Evolutionary conservation across 1,140 invertebrate species (phyloP), one percentile per base, ranked within the genome.

Genomic region (Ephestia elutella): DNA sequence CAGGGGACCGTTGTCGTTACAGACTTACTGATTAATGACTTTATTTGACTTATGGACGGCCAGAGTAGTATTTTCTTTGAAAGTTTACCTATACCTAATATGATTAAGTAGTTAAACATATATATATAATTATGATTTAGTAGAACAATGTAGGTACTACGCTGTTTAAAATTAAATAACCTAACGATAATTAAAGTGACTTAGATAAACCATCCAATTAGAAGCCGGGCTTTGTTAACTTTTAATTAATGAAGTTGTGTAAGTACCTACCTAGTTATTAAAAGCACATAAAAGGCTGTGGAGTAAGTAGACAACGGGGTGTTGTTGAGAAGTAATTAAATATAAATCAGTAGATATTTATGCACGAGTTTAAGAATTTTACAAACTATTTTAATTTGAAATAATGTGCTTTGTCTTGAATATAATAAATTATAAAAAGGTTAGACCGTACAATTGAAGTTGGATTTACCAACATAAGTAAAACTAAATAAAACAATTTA

Each of bases 131-230:
- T n/a, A n/a, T n/a, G n/a, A n/a, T n/a, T n/a, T n/a, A n/a, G n/a
- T n/a, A n/a, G n/a, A n/a, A n/a, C n/a, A n/a, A n/a, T n/a, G 48
- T 49, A 49, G 3, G 7, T 49, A 49, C n/a, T 49, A 11, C 17
- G 7, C 21, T 3, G 21, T 25, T 25, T 25, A 25, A 25, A 25
- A 25, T 25, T 25, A 25, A 25, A 25, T 7, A 25, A 25, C 21
- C 21, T 25, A 3, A 25, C 21, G 21, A 25, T 25, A 19, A 17
- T 25, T 25, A 53, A 28, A 20, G 8, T n/a, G 50, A 53, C 56
- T 59, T 51, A 71, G 68, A 71, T 68, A 71, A 71, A 69, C 64
- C 64, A 70, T 67, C 68, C 72, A 71, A 74, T 71, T 71, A 74
- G 59, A 71, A 3, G 9, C 2, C 62, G 60, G 60, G 67, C 67